These are phyloP conservation scores for Sylvilagus bachmani DNA, from an alignment of 2,113 vertebrate genomes.

Conservation along the genomic window DNA sequence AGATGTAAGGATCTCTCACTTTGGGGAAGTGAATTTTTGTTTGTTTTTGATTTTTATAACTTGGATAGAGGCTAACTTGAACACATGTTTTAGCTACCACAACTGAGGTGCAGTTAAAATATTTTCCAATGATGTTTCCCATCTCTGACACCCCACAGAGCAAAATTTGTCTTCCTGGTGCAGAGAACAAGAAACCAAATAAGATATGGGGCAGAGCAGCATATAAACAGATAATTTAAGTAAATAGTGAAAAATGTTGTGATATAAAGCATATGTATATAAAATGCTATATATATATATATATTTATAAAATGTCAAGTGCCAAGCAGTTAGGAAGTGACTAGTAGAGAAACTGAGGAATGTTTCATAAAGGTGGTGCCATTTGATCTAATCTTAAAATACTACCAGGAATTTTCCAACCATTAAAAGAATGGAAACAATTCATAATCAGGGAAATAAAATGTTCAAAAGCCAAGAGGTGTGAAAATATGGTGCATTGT, in stretches of 20 bases:
- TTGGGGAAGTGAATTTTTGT: not conserved
- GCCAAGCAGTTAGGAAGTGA: not conserved
- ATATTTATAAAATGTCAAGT: not conserved
- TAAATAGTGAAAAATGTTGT: not conserved
- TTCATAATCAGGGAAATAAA: not conserved
- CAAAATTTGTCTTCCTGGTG: not conserved
- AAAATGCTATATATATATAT: too few relatives aligned
- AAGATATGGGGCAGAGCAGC: not conserved
- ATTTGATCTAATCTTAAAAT: not conserved
- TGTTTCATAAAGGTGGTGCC: not conserved
- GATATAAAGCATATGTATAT: too few relatives aligned
- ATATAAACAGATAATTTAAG: not conserved
- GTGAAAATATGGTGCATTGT: not conserved
- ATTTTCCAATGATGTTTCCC: not conserved
- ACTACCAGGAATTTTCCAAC: conserved; percentile 7
- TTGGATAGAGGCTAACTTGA: not conserved
- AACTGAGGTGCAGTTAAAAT: not conserved
- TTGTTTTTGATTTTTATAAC: not conserved
- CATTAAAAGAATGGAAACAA: not conserved
- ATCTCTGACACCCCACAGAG: not conserved
- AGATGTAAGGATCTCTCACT: not conserved
- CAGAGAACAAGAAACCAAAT: not conserved
- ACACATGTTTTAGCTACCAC: not conserved
- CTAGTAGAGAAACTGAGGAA: not conserved
- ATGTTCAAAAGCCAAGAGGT: not conserved